Evolutionary conservation across 2,888 invertebrate species (phyloP).

Genomic region (Diplolepis rosae): DNA sequence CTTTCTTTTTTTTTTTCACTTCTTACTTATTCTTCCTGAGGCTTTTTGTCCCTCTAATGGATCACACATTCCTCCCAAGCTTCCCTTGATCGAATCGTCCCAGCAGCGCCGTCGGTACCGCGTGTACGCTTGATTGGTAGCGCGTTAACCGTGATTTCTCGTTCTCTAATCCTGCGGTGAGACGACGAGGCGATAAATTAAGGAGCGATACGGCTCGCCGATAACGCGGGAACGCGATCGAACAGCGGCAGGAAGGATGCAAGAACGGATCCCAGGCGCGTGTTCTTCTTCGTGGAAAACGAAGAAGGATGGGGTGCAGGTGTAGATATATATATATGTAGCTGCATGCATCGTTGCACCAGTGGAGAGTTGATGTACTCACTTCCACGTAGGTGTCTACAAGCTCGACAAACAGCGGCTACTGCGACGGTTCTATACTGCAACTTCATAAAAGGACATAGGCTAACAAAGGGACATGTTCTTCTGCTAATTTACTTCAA

Average conservation of each 20-base stretch:
- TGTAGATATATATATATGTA: conserved; percentile 45
- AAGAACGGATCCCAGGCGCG: conserved; percentile 58
- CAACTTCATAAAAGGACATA: conserved; percentile 16
- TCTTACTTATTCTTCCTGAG: conserved; percentile 33
- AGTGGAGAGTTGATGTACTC: conserved; percentile 18
- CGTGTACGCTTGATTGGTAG: conserved; percentile 61
- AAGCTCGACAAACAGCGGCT: conserved; percentile 12
- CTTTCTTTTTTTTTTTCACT: no score
- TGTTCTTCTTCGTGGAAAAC: conserved; percentile 56
- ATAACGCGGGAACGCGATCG: conserved; percentile 61
- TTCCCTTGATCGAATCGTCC: conserved; percentile 26
- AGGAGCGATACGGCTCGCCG: conserved; percentile 58
- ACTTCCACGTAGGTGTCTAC: conserved; percentile 25
- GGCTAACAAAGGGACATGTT: conserved; percentile 22
- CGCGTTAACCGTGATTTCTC: conserved; percentile 57
- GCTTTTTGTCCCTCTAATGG: conserved; percentile 45
- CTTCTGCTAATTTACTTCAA: conserved; percentile 10
- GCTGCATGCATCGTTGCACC: conserved; percentile 20
- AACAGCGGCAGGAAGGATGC: conserved; percentile 37
- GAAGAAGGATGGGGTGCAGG: conserved; percentile 63
- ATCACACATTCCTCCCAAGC: conserved; percentile 31
- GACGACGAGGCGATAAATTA: conserved; percentile 62
- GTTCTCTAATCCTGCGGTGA: conserved; percentile 60
- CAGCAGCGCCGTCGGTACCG: conserved; percentile 33
- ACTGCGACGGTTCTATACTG: neutral